These are phyloP conservation scores for Nesoenas mayeri DNA, from an alignment of 2,113 vertebrate species.

Conservation along the genomic window DNA sequence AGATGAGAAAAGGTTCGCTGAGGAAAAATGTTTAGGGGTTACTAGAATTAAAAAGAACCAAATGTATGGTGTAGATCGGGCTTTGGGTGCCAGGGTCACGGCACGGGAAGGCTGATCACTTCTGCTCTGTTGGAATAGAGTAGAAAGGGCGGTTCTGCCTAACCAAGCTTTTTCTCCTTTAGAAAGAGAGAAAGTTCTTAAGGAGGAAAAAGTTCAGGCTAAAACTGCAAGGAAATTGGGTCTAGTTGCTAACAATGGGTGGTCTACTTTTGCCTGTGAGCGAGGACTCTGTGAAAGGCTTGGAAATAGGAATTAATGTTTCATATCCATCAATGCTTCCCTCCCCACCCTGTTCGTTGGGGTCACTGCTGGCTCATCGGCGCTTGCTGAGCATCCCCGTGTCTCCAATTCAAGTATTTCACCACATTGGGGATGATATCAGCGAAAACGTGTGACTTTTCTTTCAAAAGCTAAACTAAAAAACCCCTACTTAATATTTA, in stretches of 20 bases:
- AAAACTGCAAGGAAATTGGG: neutral
- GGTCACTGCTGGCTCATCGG: neutral
- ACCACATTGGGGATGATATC: neutral
- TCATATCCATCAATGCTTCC: neutral
- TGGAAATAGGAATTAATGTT: neutral
- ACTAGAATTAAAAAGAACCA: neutral
- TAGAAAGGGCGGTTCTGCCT: neutral
- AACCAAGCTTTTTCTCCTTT: neutral
- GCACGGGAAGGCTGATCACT: fast-evolving
- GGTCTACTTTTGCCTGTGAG: neutral
- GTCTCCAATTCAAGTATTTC: neutral
- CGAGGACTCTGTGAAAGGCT: neutral
- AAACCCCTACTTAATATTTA: neutral
- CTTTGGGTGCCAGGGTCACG: neutral
- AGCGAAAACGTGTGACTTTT: neutral
- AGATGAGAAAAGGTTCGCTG: neutral
- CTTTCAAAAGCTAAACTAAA: neutral
- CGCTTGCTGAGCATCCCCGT: neutral
- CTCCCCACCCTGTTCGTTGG: fast-evolving
- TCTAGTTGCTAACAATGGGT: neutral
- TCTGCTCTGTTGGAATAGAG: neutral
- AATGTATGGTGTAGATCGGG: neutral
- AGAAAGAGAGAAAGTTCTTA: neutral
- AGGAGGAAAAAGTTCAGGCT: neutral
- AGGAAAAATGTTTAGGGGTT: neutral